Conservation (phyloP, 2,113 vertebrate genomes). For the Glaucidium brasilianum region DNA sequence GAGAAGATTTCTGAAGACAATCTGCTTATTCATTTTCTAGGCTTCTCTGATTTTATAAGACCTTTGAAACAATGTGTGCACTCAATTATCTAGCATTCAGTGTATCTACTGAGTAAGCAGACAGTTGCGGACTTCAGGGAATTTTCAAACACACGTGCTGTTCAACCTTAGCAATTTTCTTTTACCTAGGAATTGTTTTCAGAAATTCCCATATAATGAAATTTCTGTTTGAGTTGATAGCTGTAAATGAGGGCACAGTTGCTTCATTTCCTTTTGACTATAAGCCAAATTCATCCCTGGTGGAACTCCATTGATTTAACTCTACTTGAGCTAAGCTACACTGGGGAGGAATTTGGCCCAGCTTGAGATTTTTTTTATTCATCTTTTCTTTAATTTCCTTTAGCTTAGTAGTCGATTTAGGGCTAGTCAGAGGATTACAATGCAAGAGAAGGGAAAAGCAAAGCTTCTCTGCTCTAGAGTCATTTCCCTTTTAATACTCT, state of each 20-base stretch:
- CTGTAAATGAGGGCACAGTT: conserved; percentile 65
- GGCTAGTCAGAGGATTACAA: conserved; percentile 56
- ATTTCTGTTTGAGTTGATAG: conserved; percentile 66
- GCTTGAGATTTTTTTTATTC: conserved; percentile 49
- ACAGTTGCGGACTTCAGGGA: conserved; percentile 44
- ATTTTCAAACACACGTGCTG: conserved; percentile 36
- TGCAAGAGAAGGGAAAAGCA: conserved; percentile 36
- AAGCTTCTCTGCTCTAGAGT: conserved; percentile 48
- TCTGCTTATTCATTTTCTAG: neutral
- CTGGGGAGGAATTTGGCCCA: conserved; percentile 62
- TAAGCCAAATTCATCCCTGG: conserved; percentile 64
- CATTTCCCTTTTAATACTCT: conserved; percentile 67
- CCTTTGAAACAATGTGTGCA: neutral
- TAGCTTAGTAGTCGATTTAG: conserved; percentile 58
- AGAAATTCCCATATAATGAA: conserved; percentile 68
- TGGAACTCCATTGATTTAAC: conserved; percentile 62
- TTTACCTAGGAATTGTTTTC: conserved; percentile 64
- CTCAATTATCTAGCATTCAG: conserved; percentile 9
- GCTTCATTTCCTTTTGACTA: conserved; percentile 70
- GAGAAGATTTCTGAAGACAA: neutral
- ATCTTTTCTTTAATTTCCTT: conserved; percentile 69
- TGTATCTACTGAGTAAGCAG: conserved; percentile 30
- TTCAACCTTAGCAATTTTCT: conserved; percentile 57
- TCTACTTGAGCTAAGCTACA: conserved; percentile 54
- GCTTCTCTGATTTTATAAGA: conserved; percentile 17